Base-by-base conservation (phyloP, 2,113 vertebrate species). In the Anoura caudifer region DNA sequence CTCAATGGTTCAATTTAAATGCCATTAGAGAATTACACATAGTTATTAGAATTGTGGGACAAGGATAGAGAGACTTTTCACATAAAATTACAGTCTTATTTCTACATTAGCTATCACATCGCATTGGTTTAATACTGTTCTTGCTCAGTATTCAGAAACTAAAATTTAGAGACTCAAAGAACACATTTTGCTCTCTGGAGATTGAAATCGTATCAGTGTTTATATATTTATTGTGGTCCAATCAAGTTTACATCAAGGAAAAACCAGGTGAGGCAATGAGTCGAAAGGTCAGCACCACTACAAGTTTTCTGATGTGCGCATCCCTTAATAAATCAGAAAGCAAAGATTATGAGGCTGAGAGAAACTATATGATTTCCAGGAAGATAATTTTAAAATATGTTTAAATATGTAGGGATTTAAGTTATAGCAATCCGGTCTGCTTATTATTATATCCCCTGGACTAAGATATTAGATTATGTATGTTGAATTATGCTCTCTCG, bases 1-100 rank as follows among this genome's bases (percentile, higher is more conserved):
- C 41, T 91, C 82, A 93, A 15, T 63, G 5, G 9, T 63, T 97
- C 50, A 36, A 82, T 89, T 95, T 86, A 92, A 93, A 79, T 54
- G 15, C 19, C 63, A 56, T 88, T 92, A 33, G 4, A 79, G 56
- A 94, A 82, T 52, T 87, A n/a, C 50, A 67, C 43, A 52, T 38
- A 31, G 24, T 45, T 72, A 63, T 76, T 85, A 91, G 19, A 85
- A 59, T 43, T 94, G 28, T 86, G 50, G 45, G 77, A 82, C 4
- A 65, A 33, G 16, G 19, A 69, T 20, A 73, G n/a, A 87, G 56
- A 92, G 54, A 89, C 12, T 47, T 80, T 90, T 92, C 70, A 82
- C 7, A 61, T 79, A 67, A 70, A 90, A 76, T 90, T 38, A 54
- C 61, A 80, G 8, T n/a, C 9, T 52, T 56, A 52, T 73, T 94